Conservation (phyloP, 2,888 invertebrate genomes). For the Eupithecia subfuscata region DNA sequence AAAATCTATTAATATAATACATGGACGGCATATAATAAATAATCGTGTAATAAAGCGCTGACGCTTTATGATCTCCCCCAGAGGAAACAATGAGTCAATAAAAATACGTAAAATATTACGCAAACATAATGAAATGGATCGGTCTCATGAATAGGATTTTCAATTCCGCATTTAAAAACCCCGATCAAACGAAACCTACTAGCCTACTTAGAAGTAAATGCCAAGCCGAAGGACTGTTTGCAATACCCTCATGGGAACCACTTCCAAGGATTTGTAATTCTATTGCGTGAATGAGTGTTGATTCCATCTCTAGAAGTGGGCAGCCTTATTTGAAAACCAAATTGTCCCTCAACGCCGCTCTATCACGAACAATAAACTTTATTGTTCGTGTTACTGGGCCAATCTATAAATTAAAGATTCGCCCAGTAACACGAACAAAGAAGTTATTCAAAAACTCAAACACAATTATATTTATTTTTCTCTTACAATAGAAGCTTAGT, state of each 20-base stretch:
- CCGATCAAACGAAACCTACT: slow-evolving; percentile 23
- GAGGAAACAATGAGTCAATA: slow-evolving; percentile 1
- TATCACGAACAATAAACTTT: slow-evolving; percentile 39
- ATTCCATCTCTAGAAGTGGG: slow-evolving; percentile 18
- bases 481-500: too few relatives aligned
- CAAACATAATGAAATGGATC: neutral
- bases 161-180: slow-evolving; percentile 20
- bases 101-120: neutral
- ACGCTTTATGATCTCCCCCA: slow-evolving; percentile 7
- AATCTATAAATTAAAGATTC: too few relatives aligned
- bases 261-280: slow-evolving; percentile 54
- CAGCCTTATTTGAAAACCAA: slow-evolving; percentile 47
- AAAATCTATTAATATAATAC: slow-evolving; percentile 5
- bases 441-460: too few relatives aligned
- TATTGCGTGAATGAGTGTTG: slow-evolving; percentile 34
- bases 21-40: slow-evolving; percentile 13
- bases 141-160: neutral
- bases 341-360: slow-evolving; percentile 37
- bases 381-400: neutral
- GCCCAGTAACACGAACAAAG: too few relatives aligned
- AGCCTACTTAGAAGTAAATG: slow-evolving; percentile 21
- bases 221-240: slow-evolving; percentile 53
- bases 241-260: slow-evolving; percentile 56
- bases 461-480: too few relatives aligned
- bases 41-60: slow-evolving; percentile 14